These are phyloP conservation scores for Chrysogorgia sp. DNA, from an alignment of 92 coral and sea anemone genomes.

Conservation along the genomic window DNA sequence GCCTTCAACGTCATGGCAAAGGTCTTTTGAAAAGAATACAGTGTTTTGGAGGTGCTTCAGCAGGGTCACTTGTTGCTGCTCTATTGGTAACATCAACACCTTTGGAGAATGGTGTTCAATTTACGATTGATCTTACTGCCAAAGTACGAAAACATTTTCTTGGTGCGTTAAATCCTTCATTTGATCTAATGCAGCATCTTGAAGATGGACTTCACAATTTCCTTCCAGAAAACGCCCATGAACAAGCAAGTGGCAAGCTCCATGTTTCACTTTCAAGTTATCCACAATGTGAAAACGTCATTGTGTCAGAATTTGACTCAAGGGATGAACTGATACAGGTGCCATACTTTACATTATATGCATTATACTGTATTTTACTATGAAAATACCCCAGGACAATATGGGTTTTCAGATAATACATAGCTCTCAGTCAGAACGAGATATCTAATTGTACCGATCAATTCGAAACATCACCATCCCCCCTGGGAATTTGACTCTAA, in stretches of 20 bases:
- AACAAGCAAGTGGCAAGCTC: slow-evolving; percentile 78
- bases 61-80: slow-evolving; percentile 94
- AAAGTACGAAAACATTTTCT: slow-evolving; percentile 78
- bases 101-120: slow-evolving; percentile 72
- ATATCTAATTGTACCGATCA: too few species aligned
- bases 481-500: too few species aligned
- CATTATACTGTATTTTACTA: not conserved
- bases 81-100: slow-evolving; percentile 89
- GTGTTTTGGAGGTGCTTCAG: slow-evolving; percentile 96
- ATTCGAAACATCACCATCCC: too few species aligned
- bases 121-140: slow-evolving; percentile 71
- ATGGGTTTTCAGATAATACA: too few species aligned
- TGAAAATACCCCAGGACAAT: too few species aligned
- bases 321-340: slow-evolving; percentile 94
- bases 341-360: not conserved
- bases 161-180: slow-evolving; percentile 91
- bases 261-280: slow-evolving; percentile 85
- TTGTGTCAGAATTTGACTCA: slow-evolving; percentile 84
- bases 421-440: too few species aligned
- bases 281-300: slow-evolving; percentile 74
- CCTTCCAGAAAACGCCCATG: slow-evolving; percentile 80
- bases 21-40: slow-evolving; percentile 70
- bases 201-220: slow-evolving; percentile 68
- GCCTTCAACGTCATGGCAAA: slow-evolving; percentile 81
- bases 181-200: slow-evolving; percentile 81